Conservation (phyloP, 2,113 vertebrate genomes). For the Sus scrofa region T2T-Sscrofa CM000814.6:45906501-45907000, state of each 20-base stretch:
- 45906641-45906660: conserved; percentile 92
- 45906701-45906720: conserved; percentile 91
- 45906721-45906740: conserved; percentile 92
- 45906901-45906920: conserved; percentile 51
- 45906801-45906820: conserved; percentile 85
- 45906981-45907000: conserved; percentile 35
- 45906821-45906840: conserved; percentile 86
- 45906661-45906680: conserved; percentile 89
- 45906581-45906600: conserved; percentile 85
- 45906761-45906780: conserved; percentile 89
- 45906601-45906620: conserved; percentile 89
- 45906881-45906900: conserved; percentile 76
- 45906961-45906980: conserved; percentile 77
- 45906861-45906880: conserved; percentile 79
- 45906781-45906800: conserved; percentile 88
- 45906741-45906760: conserved; percentile 91
- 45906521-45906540: conserved; percentile 88
- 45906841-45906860: conserved; percentile 85
- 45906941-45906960: background rate
- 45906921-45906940: conserved; percentile 72
- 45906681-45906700: conserved; percentile 86
- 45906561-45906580: conserved; percentile 86
- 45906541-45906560: conserved; percentile 87
- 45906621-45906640: conserved; percentile 91
- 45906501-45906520: conserved; percentile 88